Evolutionary conservation across 1,140 invertebrate genomes (phyloP).

Genomic region (Procambarus virginalis): DNA sequence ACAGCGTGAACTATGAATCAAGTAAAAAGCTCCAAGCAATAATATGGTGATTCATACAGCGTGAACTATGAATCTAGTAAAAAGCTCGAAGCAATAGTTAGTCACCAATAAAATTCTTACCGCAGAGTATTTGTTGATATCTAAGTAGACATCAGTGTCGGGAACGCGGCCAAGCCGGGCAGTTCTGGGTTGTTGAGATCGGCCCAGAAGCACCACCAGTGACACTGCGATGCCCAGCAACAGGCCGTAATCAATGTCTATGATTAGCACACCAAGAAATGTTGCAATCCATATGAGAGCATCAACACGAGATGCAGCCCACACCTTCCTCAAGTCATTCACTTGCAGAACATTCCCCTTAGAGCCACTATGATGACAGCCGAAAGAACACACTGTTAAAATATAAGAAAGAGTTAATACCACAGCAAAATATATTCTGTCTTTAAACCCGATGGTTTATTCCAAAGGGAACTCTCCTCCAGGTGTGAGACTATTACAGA

Average conservation of each 20-base stretch:
- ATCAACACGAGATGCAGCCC: constrained; percentile 86
- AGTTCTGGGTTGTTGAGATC: constrained; percentile 70
- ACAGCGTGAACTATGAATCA: no score
- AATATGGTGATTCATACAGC: no score
- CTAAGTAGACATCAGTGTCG: constrained; percentile 86
- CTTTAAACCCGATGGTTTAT: no score
- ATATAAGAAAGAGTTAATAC: no score
- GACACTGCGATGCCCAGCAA: constrained; percentile 83
- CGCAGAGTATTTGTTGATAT: constrained; percentile 80
- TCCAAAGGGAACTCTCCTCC: no score
- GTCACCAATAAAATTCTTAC: constrained; percentile 74
- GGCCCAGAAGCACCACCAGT: constrained; percentile 76
- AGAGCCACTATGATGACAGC: constrained; percentile 93
- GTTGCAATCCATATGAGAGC: constrained; percentile 76
- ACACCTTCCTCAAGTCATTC: constrained; percentile 82
- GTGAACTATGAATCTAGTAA: no score
- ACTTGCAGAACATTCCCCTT: constrained; percentile 90
- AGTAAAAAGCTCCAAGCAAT: no score
- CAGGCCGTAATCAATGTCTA: constrained; percentile 91
- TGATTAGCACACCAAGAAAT: constrained; percentile 76
- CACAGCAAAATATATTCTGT: no score
- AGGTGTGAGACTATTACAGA: no score
- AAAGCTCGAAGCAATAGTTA: no score
- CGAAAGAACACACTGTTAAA: constrained; percentile 84
- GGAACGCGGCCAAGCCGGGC: constrained; percentile 82